Evolutionary conservation across 2,888 invertebrate species (phyloP).

Genomic region (Scaptomyza reducta): DNA sequence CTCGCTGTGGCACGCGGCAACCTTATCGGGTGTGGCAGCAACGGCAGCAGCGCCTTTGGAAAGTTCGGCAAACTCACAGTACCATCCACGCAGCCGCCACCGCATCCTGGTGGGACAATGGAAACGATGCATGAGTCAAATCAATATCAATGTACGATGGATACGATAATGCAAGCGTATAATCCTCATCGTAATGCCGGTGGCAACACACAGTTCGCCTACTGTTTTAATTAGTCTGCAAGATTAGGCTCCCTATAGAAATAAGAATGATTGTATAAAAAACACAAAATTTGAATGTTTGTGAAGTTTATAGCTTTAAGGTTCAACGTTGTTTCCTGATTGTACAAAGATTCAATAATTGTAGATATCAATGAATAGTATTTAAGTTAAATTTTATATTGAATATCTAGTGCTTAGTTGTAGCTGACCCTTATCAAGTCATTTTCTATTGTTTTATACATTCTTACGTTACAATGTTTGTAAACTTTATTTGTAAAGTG

Average conservation of each 20-base stretch:
- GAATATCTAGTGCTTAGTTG: constrained; percentile 20
- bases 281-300: constrained; percentile 38
- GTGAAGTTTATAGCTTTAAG: constrained; percentile 34
- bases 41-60: constrained; percentile 51
- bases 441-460: constrained; percentile 16
- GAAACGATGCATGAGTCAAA: constrained; percentile 56
- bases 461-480: background rate
- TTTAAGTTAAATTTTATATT: constrained; percentile 41
- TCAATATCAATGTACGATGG: constrained; percentile 78
- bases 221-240: constrained; percentile 67
- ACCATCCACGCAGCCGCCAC: constrained; percentile 33
- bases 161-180: constrained; percentile 81
- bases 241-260: background rate
- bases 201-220: constrained; percentile 71
- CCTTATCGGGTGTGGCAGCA: constrained; percentile 32
- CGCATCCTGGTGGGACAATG: constrained; percentile 19
- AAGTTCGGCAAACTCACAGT: constrained; percentile 60
- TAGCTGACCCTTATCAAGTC: constrained; percentile 28
- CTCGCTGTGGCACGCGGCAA: constrained; percentile 51
- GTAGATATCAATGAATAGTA: constrained; percentile 56
- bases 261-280: constrained; percentile 20
- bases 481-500: constrained; percentile 46
- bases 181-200: constrained; percentile 74
- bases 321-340: constrained; percentile 66
- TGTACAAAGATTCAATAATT: constrained; percentile 73